Evolutionary conservation across 2,888 invertebrate genomes (phyloP).

Genomic region (Ennomos quercinarius): DNA sequence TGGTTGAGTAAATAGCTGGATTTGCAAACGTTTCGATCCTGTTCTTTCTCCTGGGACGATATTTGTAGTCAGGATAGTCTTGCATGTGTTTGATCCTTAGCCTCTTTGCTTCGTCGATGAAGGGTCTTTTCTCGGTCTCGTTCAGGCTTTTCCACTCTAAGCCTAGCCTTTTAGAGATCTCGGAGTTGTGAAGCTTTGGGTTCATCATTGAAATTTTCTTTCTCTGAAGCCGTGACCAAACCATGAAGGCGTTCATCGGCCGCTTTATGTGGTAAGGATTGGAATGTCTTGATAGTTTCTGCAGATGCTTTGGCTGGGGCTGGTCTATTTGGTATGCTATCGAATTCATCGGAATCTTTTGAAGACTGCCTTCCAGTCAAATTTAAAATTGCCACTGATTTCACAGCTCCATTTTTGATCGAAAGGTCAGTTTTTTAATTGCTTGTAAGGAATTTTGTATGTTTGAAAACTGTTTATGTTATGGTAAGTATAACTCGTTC

Average conservation of each 20-base stretch:
- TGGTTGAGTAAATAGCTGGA: slow-evolving; percentile 61
- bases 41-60: slow-evolving; percentile 87
- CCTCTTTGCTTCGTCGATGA: slow-evolving; percentile 95
- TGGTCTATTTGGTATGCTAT: slow-evolving; percentile 73
- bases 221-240: slow-evolving; percentile 96
- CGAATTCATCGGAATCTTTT: slow-evolving; percentile 38
- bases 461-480: not conserved
- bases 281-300: slow-evolving; percentile 83
- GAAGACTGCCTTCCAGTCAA: slow-evolving; percentile 2
- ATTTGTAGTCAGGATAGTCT: slow-evolving; percentile 90
- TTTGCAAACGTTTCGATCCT: slow-evolving; percentile 72
- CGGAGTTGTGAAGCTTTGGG: slow-evolving; percentile 91
- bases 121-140: slow-evolving; percentile 92
- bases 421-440: too few species aligned
- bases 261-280: slow-evolving; percentile 93
- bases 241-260: slow-evolving; percentile 99
- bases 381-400: not conserved
- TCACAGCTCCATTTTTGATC: slow-evolving; percentile 7
- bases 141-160: slow-evolving; percentile 94
- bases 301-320: slow-evolving; percentile 52
- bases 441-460: not conserved
- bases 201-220: slow-evolving; percentile 94
- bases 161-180: slow-evolving; percentile 93
- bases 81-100: slow-evolving; percentile 90
- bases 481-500: slow-evolving; percentile 47